Conservation (phyloP, 2,888 invertebrate genomes). For the Apamea monoglypha region DNA sequence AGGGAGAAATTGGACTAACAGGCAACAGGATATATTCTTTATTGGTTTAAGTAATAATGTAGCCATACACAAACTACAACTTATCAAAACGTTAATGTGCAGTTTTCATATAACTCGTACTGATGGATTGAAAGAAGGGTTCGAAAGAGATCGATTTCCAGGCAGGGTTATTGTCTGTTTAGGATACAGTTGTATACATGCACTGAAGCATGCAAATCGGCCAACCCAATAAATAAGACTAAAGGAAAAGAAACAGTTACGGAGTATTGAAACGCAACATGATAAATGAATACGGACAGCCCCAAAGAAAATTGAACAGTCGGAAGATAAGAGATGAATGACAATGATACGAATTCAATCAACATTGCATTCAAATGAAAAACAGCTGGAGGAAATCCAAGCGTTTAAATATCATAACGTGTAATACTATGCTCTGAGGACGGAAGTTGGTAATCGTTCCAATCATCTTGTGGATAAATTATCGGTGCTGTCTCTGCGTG, state of each 20-base stretch:
- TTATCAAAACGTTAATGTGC: background rate
- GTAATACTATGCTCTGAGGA: conserved; percentile 20
- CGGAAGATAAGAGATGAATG: conserved; percentile 40
- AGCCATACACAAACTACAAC: background rate
- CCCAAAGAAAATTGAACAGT: conserved; percentile 10
- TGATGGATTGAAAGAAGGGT: background rate
- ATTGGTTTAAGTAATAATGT: background rate
- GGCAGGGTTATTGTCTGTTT: conserved; percentile 9
- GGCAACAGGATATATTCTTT: background rate
- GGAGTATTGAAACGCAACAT: conserved; percentile 15
- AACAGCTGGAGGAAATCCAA: conserved; percentile 53
- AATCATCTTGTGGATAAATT: conserved; percentile 42
- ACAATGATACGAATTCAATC: conserved; percentile 45
- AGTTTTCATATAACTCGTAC: background rate
- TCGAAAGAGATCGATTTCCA: background rate
- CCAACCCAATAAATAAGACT: background rate
- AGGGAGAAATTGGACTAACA: conserved; percentile 15
- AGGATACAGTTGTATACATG: conserved; percentile 11
- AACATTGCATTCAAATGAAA: conserved; percentile 44
- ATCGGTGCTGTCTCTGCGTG: conserved; percentile 8
- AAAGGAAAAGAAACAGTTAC: conserved; percentile 13
- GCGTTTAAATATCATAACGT: conserved; percentile 29
- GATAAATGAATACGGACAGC: conserved; percentile 2
- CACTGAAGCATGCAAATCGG: background rate
- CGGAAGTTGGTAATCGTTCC: conserved; percentile 44